Base-by-base conservation (phyloP, 2,113 vertebrate genomes). In the Pogonocichla stellata region DNA sequence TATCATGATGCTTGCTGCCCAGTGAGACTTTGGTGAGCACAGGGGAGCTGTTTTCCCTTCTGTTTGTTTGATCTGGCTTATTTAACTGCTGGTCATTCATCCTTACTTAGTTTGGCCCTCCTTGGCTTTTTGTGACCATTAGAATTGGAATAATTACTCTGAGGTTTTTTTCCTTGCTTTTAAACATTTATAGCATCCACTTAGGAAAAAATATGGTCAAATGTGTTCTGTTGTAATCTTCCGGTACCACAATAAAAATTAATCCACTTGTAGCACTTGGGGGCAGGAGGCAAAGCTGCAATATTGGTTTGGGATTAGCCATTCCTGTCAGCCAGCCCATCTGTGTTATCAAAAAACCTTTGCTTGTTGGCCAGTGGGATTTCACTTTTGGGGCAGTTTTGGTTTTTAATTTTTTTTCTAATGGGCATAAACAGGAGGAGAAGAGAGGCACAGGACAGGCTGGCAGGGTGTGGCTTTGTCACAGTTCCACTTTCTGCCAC, bases 181-280 rank as follows among this genome's bases (percentile, higher is more conserved):
- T 93, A 94, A 96, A 93, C 82, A 93, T 96, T 97, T 95, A 93
- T 93, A 90, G 78, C 36, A 84, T 90, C 88, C 90, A 93, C 80
- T 96, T 95, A 95, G 67, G 58, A 3, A 64, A 80, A 80, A 73
- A 73, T 51, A 62, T 15, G 12, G 51, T 94, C 67, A 92, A 80
- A 94, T 81, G 80, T 16, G 0, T 86, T 92, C 67, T 92, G 67
- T 74, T 86, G 56, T 75, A 71, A 33, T 77, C 82, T 53, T 94
- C 90, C 19, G 4, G 56, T 88, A 14, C 72, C 81, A 79, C 90
- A 88, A 90, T 88, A 64, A 92, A 90, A 90, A 93, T 86, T 26
- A 92, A 95, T 92, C 72, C 36, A 50, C 65, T 96, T 80, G 51
- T 90, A 83, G 56, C 82, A 70, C 80, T 83, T 61, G 90, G 75